Percentiles rank a stretch among this genome's conserved stretches.
These are phyloP conservation scores for Mythimna loreyi DNA, from an alignment of 2,888 invertebrate species.

Conservation along the genomic window DNA sequence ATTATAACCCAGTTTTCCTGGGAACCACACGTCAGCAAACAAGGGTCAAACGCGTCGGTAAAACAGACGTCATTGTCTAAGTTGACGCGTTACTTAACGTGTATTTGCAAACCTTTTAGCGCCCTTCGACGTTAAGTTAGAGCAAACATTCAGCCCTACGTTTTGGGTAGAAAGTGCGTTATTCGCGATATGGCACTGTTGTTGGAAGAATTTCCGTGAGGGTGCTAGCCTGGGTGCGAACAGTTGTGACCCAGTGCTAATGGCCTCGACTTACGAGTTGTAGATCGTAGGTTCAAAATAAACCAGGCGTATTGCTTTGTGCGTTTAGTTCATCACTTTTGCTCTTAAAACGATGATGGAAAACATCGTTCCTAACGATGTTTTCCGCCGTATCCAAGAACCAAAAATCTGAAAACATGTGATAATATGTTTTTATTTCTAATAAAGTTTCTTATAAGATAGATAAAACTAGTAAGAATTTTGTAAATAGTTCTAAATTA, in stretches of 20 bases:
- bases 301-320: no score
- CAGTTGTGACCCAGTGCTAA: no score
- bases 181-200: conserved; percentile 33
- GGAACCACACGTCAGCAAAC: conserved; percentile 60
- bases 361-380: no score
- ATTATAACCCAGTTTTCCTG: conserved; percentile 55
- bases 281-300: no score
- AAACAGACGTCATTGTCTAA: conserved; percentile 86
- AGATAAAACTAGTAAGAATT: neutral
- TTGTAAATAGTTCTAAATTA: no score
- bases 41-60: conserved; percentile 76
- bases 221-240: neutral
- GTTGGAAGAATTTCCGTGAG: conserved; percentile 13
- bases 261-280: no score
- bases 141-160: conserved; percentile 76
- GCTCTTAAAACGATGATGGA: no score
- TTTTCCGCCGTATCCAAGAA: no score
- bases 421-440: no score
- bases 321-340: no score
- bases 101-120: conserved; percentile 89
- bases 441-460: neutral
- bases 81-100: conserved; percentile 87
- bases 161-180: conserved; percentile 62
- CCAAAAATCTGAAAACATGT: no score
- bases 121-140: conserved; percentile 82